Evolutionary conservation across 2,797 vertebrate genomes (phyloP).

Genomic region (Myioborus melanocephalus): DNA sequence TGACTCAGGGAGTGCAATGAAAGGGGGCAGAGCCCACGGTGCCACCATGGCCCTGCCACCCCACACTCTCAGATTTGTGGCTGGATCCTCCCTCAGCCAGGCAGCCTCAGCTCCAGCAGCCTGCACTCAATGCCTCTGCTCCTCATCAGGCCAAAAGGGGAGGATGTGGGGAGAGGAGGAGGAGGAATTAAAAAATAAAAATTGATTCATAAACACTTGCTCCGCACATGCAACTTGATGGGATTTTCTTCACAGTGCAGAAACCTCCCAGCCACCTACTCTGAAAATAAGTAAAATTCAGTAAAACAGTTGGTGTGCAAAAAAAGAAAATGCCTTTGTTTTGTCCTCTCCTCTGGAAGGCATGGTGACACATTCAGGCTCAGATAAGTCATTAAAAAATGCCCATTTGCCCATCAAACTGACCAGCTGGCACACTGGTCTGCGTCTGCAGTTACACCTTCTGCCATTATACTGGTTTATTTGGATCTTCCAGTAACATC

Average conservation of each 20-base stretch:
- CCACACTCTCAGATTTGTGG: accelerated
- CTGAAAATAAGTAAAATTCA: background rate
- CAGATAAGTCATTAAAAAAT: background rate
- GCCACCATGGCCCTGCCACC: background rate
- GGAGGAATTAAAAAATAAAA: background rate
- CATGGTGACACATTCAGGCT: background rate
- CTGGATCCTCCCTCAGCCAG: background rate
- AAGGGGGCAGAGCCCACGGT: accelerated
- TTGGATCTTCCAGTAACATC: background rate
- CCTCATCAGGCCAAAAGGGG: background rate
- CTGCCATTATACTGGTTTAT: background rate
- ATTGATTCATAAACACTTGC: background rate
- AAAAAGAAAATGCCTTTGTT: background rate
- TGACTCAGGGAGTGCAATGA: accelerated
- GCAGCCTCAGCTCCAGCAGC: background rate
- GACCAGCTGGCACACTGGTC: background rate
- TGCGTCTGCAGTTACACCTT: background rate
- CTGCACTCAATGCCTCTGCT: background rate
- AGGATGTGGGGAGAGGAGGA: background rate
- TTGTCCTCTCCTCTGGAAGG: background rate
- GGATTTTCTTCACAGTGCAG: background rate
- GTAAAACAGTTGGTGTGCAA: background rate
- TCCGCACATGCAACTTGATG: accelerated
- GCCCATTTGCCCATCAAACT: background rate
- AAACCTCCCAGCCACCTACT: background rate